Conservation (phyloP, 2,113 vertebrate species). For the Osmerus mordax region DNA sequence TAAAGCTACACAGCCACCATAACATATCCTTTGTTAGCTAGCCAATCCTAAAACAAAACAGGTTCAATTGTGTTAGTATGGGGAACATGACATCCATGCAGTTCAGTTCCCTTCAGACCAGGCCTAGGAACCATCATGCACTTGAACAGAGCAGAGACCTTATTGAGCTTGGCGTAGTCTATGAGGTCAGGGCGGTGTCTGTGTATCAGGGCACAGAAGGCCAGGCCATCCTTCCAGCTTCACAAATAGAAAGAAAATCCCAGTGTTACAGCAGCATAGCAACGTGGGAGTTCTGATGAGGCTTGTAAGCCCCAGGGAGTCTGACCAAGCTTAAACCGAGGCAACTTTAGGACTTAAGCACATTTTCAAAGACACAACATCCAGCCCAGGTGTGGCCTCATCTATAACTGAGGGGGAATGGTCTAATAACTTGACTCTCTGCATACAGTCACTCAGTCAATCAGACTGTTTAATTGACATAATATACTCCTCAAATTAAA, state of each 20-base stretch:
- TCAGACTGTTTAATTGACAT: neutral
- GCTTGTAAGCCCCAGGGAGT: neutral
- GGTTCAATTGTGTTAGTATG: neutral
- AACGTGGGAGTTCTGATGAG: neutral
- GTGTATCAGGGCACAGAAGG: slow-evolving; percentile 85
- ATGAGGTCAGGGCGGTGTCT: slow-evolving; percentile 88
- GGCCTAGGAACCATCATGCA: neutral
- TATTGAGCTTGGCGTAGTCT: slow-evolving; percentile 87
- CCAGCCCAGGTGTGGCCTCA: too few species aligned
- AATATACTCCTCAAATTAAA: neutral
- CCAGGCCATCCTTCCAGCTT: slow-evolving; percentile 89
- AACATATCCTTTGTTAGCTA: too few species aligned
- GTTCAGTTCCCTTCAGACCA: neutral
- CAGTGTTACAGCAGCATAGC: neutral
- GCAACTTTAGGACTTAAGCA: neutral
- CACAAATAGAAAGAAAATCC: slow-evolving; percentile 9
- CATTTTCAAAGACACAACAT: neutral
- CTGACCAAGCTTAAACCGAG: neutral
- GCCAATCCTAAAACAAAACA: neutral
- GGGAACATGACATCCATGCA: neutral
- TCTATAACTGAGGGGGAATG: neutral
- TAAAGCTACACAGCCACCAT: too few species aligned
- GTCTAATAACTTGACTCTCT: neutral
- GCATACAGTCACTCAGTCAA: neutral
- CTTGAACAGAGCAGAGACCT: slow-evolving; percentile 61